Evolutionary conservation across 2,888 invertebrate genomes (phyloP), one percentile per base, ranked within the genome.

Genomic region (Nymphalis c-album): DNA sequence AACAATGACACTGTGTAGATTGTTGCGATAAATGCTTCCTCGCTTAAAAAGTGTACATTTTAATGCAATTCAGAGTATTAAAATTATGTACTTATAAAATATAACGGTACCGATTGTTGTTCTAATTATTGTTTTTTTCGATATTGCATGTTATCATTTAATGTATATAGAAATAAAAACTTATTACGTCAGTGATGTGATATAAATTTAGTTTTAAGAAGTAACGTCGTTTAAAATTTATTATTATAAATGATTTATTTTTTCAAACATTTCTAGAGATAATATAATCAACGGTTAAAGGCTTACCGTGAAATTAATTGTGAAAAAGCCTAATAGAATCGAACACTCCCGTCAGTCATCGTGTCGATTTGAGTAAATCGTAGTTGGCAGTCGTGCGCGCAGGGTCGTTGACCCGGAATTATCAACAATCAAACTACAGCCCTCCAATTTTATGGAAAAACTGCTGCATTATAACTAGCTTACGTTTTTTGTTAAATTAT

Each of bases 361-460:
- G 80, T 77, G 79, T 83, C 84, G 84, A 84, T 85, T 86, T 81
- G 79, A 85, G 83, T 79, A 83, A 86, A 87, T 86, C 81, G 84
- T 80, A 76, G 78, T 77, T 77, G 79, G 77, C 79, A 85, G 86
- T 87, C 90, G 89, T 88, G 88, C 85, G 86, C 84, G 79, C 81
- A 85, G 82, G 87, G 84, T 86, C 86, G 76, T 80, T 80, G 84
- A 92, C 87, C 90, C 87, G 83, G 83, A 88, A 81, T 89, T 89
- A 88, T 88, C 86, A 86, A 85, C 85, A 84, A 85, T 87, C 81
- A 84, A 86, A 85, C 83, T 83, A 80, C 81, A 80, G 82, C 83
- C 83, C 82, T 74, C 67, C 71, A 68, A 71, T 72, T 64, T 69
- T 64, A 50, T 71, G 60, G 64, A 71, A 69, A 71, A 48, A 50